phyloP scores from a whole-genome alignment of 2,113 vertebrate species.

The Rattus norvegicus region DNA sequence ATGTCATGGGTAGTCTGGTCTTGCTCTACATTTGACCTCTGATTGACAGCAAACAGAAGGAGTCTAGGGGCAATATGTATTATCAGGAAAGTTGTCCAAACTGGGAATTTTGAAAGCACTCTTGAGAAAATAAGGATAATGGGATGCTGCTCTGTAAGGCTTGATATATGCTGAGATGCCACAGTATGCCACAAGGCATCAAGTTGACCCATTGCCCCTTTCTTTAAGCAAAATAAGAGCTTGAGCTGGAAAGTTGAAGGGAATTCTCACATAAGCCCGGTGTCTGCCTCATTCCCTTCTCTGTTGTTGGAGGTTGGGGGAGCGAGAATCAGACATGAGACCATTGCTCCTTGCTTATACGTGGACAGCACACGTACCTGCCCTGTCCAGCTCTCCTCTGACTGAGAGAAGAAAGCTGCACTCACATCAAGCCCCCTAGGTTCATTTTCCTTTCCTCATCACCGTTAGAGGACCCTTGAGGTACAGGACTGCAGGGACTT shows the following conservation, averaged over 20 bases:
- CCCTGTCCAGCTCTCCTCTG: slow-evolving; percentile 67
- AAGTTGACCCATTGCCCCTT: background rate
- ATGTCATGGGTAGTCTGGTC: background rate
- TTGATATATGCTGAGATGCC: background rate
- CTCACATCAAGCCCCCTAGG: slow-evolving; percentile 60
- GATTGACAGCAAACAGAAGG: background rate
- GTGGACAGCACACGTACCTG: background rate
- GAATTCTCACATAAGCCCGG: background rate
- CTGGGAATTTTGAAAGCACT: background rate
- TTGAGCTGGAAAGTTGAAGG: background rate
- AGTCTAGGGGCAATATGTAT: background rate
- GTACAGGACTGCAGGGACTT: background rate
- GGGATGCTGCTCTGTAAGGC: background rate
- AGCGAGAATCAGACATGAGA: background rate
- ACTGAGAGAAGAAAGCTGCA: slow-evolving; percentile 58
- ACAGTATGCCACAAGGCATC: background rate
- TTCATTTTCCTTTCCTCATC: slow-evolving; percentile 45
- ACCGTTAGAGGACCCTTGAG: background rate
- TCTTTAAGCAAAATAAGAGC: slow-evolving; percentile 12
- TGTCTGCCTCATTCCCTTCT: background rate
- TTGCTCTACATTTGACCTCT: background rate
- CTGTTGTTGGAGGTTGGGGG: no score
- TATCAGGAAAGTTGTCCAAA: background rate
- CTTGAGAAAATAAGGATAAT: background rate
- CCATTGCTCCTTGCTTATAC: background rate